A percentile compares a stretch with the other conserved stretches of the same genome.
These are phyloP conservation scores for Fregetta grallaria DNA, from an alignment of 2,113 vertebrate species.

Conservation along the genomic window DNA sequence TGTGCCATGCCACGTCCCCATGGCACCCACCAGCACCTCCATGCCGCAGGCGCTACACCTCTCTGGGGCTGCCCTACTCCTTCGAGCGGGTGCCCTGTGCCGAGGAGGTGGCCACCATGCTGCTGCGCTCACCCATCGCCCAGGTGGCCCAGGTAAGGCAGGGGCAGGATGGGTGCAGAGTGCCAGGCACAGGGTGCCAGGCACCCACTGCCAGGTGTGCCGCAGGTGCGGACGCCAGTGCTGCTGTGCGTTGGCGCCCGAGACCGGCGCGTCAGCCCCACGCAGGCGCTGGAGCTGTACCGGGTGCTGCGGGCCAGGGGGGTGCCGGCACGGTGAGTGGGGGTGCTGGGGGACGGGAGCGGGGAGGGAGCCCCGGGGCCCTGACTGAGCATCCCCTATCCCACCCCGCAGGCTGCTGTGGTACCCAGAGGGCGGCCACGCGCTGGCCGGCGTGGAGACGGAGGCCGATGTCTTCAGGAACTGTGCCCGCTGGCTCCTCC, in stretches of 20 bases:
- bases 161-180: background rate
- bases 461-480: slow-evolving; percentile 80
- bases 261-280: slow-evolving; percentile 81
- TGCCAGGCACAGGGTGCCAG: rapidly evolving
- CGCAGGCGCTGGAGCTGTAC: slow-evolving; percentile 83
- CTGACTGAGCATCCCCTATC: background rate
- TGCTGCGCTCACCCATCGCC: slow-evolving; percentile 78
- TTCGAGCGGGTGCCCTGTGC: slow-evolving; percentile 75
- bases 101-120: slow-evolving; percentile 76
- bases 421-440: slow-evolving; percentile 79
- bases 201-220: background rate
- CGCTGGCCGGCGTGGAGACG: slow-evolving; percentile 73
- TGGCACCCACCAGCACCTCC: background rate
- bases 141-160: slow-evolving; percentile 71
- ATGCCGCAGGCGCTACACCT: slow-evolving; percentile 73
- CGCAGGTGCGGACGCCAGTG: slow-evolving; percentile 75
- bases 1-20: rapidly evolving
- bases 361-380: background rate
- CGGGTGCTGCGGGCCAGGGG: slow-evolving; percentile 77
- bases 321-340: slow-evolving; percentile 71
- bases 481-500: slow-evolving; percentile 76
- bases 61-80: slow-evolving; percentile 77
- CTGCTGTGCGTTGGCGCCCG: slow-evolving; percentile 79
- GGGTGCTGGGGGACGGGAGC: background rate
- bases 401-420: slow-evolving; percentile 76